These are phyloP conservation scores for Nesogale talazaci DNA, from an alignment of 2,113 vertebrate genomes.

Conservation along the genomic window DNA sequence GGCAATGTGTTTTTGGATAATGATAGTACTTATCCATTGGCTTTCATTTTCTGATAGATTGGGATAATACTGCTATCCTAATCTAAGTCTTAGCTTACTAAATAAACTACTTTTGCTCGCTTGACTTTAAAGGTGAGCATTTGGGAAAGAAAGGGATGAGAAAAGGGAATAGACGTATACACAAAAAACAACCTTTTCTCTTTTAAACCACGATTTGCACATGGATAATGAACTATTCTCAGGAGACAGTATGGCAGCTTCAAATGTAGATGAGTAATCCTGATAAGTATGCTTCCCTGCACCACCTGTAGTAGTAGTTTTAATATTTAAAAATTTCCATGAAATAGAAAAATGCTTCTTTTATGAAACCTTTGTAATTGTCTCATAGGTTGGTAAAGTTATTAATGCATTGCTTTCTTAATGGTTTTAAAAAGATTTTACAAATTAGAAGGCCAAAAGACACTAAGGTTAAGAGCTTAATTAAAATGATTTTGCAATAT, in stretches of 20 bases:
- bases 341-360: not conserved
- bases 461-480: no score
- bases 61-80: no score
- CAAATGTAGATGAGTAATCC: not conserved
- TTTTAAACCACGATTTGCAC: not conserved
- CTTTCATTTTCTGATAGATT: not conserved
- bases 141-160: not conserved
- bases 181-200: constrained; percentile 22
- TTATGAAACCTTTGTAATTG: not conserved
- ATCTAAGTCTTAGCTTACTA: no score
- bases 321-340: not conserved
- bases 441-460: no score
- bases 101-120: not conserved
- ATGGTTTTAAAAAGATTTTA: no score
- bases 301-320: not conserved
- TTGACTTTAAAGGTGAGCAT: not conserved
- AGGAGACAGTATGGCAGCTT: not conserved
- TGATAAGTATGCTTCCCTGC: not conserved
- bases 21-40: not conserved
- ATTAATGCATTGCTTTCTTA: not conserved
- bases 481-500: no score
- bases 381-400: not conserved
- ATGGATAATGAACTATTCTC: not conserved
- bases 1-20: not conserved
- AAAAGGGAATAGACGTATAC: not conserved